phyloP scores from a whole-genome alignment of 2,888 invertebrate species.

The Coleophora flavipennella region DNA sequence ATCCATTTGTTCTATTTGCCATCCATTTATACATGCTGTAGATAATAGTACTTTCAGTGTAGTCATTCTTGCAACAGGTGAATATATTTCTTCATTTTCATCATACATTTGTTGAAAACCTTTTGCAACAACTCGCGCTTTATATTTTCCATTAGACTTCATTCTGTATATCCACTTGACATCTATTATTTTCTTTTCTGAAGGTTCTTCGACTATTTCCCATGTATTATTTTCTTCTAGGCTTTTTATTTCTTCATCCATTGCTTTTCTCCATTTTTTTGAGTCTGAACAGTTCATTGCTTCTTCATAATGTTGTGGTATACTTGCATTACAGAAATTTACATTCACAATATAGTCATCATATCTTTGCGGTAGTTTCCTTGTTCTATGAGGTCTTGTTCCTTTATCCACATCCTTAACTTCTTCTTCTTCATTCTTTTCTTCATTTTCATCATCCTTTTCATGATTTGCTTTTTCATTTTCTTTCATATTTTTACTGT shows the following conservation, averaged over 20 bases:
- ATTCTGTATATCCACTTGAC: constrained; percentile 26
- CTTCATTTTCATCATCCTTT: not conserved
- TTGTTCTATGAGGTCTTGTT: constrained; percentile 8
- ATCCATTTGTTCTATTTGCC: constrained; percentile 18
- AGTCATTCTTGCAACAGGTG: constrained; percentile 23
- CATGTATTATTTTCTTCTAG: constrained; percentile 27
- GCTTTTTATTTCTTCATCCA: constrained; percentile 24
- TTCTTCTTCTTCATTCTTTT: constrained; percentile 10
- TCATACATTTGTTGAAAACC: constrained; percentile 16
- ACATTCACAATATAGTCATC: constrained; percentile 20
- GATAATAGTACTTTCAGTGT: constrained; percentile 27
- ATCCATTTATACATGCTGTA: constrained; percentile 20
- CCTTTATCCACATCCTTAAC: not conserved
- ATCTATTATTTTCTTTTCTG: constrained; percentile 24
- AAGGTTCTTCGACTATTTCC: constrained; percentile 22
- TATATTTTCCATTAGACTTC: constrained; percentile 19
- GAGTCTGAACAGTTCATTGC: constrained; percentile 19
- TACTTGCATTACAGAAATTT: constrained; percentile 20
- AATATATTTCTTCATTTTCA: constrained; percentile 13
- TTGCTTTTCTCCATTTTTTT: constrained; percentile 23
- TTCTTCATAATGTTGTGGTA: constrained; percentile 23
- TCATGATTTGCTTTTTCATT: constrained; percentile 7
- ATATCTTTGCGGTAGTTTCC: constrained; percentile 5
- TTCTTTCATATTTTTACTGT: constrained; percentile 6
- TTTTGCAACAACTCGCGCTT: constrained; percentile 15